Evolutionary conservation across 2,113 vertebrate genomes (phyloP), one percentile per base, ranked within the genome.

Genomic region (Phoxinus phoxinus): DNA sequence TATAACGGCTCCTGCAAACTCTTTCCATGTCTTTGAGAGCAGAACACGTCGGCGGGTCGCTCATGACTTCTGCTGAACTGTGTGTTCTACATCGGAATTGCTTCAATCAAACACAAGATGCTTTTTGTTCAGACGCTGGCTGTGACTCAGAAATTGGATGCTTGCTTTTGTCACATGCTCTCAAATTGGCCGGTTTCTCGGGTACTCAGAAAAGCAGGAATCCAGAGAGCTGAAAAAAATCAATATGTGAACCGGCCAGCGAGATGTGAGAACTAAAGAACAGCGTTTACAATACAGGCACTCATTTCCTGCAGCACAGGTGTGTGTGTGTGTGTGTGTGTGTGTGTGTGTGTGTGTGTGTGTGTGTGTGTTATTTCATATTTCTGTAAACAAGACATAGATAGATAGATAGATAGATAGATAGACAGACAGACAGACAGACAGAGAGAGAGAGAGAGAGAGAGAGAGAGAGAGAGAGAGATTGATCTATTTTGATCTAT

Each of bases 31-130:
- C 25, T 9, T 9, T 71, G 19, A 19, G 51, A 53, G 51, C 51
- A 6, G 5, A 53, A 53, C 51, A 53, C 11, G 71, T 11, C 12
- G 11, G 37, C 41, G 0, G 71, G 4, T n/a, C 19, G 35, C 69
- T 71, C 35, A 4, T 44, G 71, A 25, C 71, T 46, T 46, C 11
- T 73, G 12, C 15, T 58, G 27, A 77, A 58, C 48, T 44, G 37
- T 77, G 75, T 56, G 71, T 46, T n/a, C 19, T 56, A 23, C 75
- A 56, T 58, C 75, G 35, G 75, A 58, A 77, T 77, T 58, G 51
- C 75, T 77, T 56, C 75, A 58, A 56, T 77, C 75, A 77, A 15
- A 77, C 75, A 56, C 46, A 8, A 76, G 48, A 35, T 53, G 27
- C 48, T 58, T 58, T 56, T 77, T 11, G 44, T 76, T 56, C 51